Evolutionary conservation across 2,888 invertebrate genomes (phyloP).

Genomic region (Acleris emargana): DNA sequence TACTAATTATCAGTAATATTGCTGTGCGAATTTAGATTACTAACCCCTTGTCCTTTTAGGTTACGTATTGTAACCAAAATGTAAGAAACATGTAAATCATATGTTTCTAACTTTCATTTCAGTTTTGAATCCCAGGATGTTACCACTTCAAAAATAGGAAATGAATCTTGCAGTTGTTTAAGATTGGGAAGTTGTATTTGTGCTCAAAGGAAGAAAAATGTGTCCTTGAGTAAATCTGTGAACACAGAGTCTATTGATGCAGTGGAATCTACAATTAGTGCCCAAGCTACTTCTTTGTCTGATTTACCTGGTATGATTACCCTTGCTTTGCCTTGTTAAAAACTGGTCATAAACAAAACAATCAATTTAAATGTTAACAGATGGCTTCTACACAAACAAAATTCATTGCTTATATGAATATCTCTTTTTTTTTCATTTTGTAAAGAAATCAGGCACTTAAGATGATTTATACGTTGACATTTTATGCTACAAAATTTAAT

Average conservation of each 20-base stretch:
- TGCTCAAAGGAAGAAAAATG: conserved; percentile 43
- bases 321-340: not conserved
- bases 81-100: not conserved
- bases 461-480: too few species aligned
- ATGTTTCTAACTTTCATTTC: conserved; percentile 37
- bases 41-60: too few species aligned
- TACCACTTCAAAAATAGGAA: conserved; percentile 41
- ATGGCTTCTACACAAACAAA: too few species aligned
- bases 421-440: too few species aligned
- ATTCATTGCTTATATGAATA: too few species aligned
- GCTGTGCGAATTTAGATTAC: not conserved
- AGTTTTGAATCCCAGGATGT: conserved; percentile 47
- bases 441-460: too few species aligned
- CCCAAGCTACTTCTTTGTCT: conserved; percentile 69
- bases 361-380: too few species aligned
- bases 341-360: too few species aligned
- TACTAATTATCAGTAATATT: too few species aligned
- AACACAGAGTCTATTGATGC: conserved; percentile 44
- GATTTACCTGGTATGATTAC: conserved; percentile 70
- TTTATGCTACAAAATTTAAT: too few species aligned
- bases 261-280: conserved; percentile 44
- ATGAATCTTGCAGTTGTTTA: conserved; percentile 58
- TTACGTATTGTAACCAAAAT: not conserved
- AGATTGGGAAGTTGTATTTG: conserved; percentile 57
- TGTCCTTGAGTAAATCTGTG: conserved; percentile 33